A percentile compares a stretch with the other conserved stretches of the same genome.
phyloP scores from a whole-genome alignment of 2,113 vertebrate species.

The Bos taurus region DNA sequence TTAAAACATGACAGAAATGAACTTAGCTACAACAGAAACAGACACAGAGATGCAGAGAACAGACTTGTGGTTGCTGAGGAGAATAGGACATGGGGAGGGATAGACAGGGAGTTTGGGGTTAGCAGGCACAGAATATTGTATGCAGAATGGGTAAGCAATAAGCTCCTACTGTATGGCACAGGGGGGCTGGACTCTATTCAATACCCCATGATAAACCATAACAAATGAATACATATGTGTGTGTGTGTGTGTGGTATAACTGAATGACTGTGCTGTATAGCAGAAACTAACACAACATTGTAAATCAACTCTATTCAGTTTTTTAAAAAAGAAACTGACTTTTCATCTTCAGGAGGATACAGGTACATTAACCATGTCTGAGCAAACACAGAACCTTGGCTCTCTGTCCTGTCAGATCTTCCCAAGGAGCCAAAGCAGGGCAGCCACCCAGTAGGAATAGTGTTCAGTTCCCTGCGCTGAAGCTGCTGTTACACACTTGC shows the following conservation, averaged over 20 bases:
- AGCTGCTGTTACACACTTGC: neutral
- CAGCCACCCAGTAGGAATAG: neutral
- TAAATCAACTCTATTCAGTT: neutral
- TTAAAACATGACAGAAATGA: neutral
- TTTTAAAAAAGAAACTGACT: neutral
- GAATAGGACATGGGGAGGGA: neutral
- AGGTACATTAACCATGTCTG: slow-evolving; percentile 17
- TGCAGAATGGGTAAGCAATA: neutral
- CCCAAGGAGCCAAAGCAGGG: slow-evolving; percentile 10
- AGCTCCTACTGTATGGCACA: neutral
- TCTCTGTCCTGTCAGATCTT: neutral
- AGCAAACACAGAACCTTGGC: neutral
- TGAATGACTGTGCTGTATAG: neutral
- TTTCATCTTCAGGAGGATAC: neutral
- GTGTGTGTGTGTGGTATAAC: neutral
- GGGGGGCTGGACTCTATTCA: neutral
- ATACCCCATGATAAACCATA: neutral
- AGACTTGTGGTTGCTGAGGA: neutral
- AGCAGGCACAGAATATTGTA: neutral
- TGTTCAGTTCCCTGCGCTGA: neutral
- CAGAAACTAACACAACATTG: neutral
- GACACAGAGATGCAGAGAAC: neutral
- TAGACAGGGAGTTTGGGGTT: neutral
- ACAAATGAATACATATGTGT: neutral
- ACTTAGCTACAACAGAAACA: neutral